phyloP scores from a whole-genome alignment of 2,113 vertebrate genomes.

The Mesoclemmys tuberculata region DNA sequence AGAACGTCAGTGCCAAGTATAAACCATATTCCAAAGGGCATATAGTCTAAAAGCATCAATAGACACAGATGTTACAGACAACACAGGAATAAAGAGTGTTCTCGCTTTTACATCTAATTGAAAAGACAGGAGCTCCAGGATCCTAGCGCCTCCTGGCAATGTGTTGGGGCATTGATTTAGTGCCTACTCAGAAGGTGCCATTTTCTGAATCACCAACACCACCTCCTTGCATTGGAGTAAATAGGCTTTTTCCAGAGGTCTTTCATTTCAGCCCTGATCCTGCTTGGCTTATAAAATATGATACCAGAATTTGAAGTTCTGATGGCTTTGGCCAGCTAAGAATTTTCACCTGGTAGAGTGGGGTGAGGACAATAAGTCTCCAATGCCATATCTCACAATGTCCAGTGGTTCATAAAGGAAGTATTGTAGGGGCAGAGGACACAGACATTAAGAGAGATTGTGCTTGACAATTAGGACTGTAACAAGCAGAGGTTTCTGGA shows the following conservation, averaged over 20 bases:
- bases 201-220: not conserved
- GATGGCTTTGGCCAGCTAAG: not conserved
- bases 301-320: not conserved
- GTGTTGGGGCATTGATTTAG: not conserved
- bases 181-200: no score
- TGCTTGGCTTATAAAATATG: not conserved
- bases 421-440: not conserved
- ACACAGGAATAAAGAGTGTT: not conserved
- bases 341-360: not conserved
- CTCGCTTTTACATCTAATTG: not conserved
- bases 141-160: not conserved
- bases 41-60: not conserved
- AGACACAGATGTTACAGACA: no score
- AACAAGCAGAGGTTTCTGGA: not conserved
- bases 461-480: not conserved
- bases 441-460: not conserved
- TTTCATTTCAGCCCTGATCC: not conserved
- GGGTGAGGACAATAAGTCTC: constrained; percentile 9
- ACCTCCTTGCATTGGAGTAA: not conserved
- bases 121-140: not conserved
- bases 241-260: not conserved
- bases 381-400: not conserved
- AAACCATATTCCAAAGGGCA: not conserved
- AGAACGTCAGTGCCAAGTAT: not conserved
- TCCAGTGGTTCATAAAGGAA: not conserved